Conservation (phyloP, 1,140 invertebrate genomes). For the Musca vetustissima region DNA sequence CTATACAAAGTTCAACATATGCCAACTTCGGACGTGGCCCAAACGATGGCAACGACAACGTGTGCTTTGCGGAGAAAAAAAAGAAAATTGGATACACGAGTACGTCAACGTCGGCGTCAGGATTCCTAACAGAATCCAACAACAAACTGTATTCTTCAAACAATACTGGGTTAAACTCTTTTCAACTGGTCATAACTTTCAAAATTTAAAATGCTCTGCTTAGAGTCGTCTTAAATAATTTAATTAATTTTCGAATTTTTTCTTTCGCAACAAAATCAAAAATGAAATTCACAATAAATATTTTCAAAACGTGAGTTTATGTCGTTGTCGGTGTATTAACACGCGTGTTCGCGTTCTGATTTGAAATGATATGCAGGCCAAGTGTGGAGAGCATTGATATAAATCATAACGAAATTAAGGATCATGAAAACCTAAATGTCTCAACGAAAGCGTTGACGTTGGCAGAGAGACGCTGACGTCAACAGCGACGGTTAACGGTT, state of each 20-base stretch:
- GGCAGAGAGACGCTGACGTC: constrained; percentile 16
- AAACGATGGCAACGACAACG: constrained; percentile 4
- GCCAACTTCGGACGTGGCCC: constrained; percentile 22
- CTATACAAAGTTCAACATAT: constrained; percentile 11
- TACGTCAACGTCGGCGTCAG: constrained; percentile 1
- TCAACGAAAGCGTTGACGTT: neutral
- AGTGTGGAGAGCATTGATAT: constrained; percentile 31
- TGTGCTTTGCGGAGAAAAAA: neutral
- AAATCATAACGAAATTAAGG: constrained; percentile 57
- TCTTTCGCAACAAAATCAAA: too few species aligned
- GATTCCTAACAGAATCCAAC: too few species aligned
- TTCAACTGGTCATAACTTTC: too few species aligned
- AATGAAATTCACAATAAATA: neutral
- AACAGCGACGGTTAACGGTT: constrained; percentile 12
- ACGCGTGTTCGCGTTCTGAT: constrained; percentile 56
- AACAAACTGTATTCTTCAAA: too few species aligned
- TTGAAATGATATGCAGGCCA: constrained; percentile 56
- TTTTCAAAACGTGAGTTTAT: neutral
- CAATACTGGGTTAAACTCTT: too few species aligned
- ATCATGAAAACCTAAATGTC: constrained; percentile 37
- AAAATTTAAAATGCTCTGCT: too few species aligned
- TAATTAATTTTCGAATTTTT: too few species aligned
- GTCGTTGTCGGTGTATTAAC: constrained; percentile 32
- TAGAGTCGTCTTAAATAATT: too few species aligned
- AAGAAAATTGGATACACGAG: neutral